Evolutionary conservation across 1,140 invertebrate genomes (phyloP).

Genomic region (Zaprionus vittiger): DNA sequence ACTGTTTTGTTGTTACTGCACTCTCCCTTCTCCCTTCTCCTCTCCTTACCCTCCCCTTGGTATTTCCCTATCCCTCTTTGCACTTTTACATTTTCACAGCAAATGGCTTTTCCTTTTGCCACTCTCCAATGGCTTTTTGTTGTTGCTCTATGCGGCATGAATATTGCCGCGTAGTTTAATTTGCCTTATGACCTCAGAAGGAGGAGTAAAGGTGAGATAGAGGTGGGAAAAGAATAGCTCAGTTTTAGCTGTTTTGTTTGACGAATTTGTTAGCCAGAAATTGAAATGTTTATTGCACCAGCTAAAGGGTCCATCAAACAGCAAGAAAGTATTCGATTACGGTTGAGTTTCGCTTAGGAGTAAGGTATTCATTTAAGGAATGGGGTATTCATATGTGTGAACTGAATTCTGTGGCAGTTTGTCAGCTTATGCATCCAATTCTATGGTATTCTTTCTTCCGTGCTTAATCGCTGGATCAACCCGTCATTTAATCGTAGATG

Average conservation of each 20-base stretch:
- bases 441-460: background rate
- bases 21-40: background rate
- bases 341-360: background rate
- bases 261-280: background rate
- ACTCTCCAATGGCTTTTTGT: conserved; percentile 46
- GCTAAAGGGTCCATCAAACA: background rate
- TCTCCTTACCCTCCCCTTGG: background rate
- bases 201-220: background rate
- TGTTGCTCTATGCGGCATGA: conserved; percentile 56
- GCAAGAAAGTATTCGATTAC: conserved; percentile 5
- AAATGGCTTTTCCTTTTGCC: conserved; percentile 73
- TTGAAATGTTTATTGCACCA: conserved; percentile 3
- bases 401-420: background rate
- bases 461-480: too few species aligned
- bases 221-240: background rate
- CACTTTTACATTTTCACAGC: conserved; percentile 42
- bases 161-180: conserved; percentile 75
- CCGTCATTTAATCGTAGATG: too few species aligned
- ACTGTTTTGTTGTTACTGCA: conserved; percentile 56
- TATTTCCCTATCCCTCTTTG: background rate
- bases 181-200: conserved; percentile 29
- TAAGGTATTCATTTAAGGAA: background rate
- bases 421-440: background rate
- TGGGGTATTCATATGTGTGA: background rate
- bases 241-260: background rate